Base-by-base conservation (phyloP, 64 coral and sea anemone species). In the Montipora efflorescens region DNA sequence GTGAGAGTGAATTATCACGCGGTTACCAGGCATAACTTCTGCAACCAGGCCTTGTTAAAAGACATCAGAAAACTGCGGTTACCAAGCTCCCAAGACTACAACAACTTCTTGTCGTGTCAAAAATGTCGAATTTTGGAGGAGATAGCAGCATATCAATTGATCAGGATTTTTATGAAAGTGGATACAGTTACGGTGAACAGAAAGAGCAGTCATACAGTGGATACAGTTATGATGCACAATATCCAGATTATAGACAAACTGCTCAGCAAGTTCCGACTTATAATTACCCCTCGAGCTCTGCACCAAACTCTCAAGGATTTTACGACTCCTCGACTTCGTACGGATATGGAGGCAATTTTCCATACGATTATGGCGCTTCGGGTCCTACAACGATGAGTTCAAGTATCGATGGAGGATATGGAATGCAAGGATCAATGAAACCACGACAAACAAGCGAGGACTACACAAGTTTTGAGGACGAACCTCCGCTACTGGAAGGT, bases 401-500 rank as follows among this genome's bases (percentile, higher is more conserved):
- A 7, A 36, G 53, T 23, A 21, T 66, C 10, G 10, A n/a, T 22
- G 77, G 92, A 84, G 94, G 92, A 36, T 95, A 93, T 89, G 92
- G 92, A 51, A 91, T 97, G 67, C 74, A 82, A 53, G 95, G 95
- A 22, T 97, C 93, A 5, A 97, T 97, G 95, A 73, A 94, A 67
- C 87, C 95, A 3, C 94, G 90, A 16, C 95, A 97, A 87, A 97
- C 92, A 16, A 97, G 95, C 94, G 95, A 90, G 77, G 95, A 97
- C 87, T 97, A 97, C 67, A 97, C 95, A 43, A 97, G 92, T 62
- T 99, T 99, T 94, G 97, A 96, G 55, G 97, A 99, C 74, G 97
- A 99, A 59, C 97, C 97, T n/a, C 97, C 97, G 57, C 94, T 99
- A 67, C 62, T 99, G 0, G 97, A 99, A 99, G 95, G 95, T 97